phyloP scores from a whole-genome alignment of 2,888 invertebrate genomes.

The Entomobrya proxima region DNA sequence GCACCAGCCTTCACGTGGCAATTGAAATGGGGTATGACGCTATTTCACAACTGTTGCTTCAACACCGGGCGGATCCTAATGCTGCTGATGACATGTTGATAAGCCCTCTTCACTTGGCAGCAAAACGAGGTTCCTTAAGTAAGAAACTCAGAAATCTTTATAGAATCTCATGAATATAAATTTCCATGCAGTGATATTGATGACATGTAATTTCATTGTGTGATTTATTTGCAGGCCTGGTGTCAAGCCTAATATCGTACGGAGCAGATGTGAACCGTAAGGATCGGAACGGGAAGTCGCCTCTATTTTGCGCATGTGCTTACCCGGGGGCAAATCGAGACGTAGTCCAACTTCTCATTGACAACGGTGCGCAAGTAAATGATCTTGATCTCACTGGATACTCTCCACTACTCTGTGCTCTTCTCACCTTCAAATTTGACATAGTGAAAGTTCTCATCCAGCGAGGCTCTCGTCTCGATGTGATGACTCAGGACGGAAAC shows the following conservation, averaged over 20 bases:
- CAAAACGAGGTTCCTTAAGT: constrained; percentile 68
- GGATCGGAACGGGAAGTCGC: constrained; percentile 70
- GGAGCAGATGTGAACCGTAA: constrained; percentile 72
- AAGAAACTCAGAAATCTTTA: no score
- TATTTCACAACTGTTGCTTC: constrained; percentile 69
- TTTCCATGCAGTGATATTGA: no score
- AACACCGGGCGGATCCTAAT: constrained; percentile 72
- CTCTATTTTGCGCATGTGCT: constrained; percentile 70
- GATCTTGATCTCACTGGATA: constrained; percentile 70
- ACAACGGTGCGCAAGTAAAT: constrained; percentile 70
- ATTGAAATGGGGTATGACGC: constrained; percentile 73
- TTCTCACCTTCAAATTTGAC: constrained; percentile 71
- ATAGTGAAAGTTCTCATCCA: constrained; percentile 68
- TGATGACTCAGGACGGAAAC: constrained; percentile 67
- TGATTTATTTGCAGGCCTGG: constrained; percentile 26
- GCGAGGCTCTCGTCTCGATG: constrained; percentile 65
- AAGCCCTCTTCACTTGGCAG: constrained; percentile 72
- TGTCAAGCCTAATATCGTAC: constrained; percentile 60
- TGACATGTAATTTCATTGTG: background rate
- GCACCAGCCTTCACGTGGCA: constrained; percentile 69
- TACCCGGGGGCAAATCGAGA: constrained; percentile 65
- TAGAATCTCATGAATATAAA: no score
- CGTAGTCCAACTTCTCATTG: constrained; percentile 69
- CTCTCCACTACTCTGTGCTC: constrained; percentile 69
- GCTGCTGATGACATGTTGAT: constrained; percentile 70